Percentiles rank a stretch among this genome's conserved stretches.
Evolutionary conservation across 1,140 invertebrate genomes (phyloP).

Genomic region (Procambarus clarkii): DNA sequence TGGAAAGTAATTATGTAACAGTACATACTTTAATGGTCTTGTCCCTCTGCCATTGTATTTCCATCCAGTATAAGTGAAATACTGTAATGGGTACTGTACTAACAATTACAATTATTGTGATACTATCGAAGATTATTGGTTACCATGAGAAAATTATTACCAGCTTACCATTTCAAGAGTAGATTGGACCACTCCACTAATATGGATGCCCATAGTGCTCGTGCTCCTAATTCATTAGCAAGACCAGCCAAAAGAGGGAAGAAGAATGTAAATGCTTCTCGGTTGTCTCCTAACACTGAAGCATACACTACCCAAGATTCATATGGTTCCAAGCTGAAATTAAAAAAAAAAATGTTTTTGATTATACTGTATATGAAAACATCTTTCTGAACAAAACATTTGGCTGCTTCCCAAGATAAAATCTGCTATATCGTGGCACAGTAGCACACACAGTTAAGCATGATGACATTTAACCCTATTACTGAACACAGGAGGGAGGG

Average conservation of each 20-base stretch:
- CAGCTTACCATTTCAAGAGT: conserved; percentile 66
- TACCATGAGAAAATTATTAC: not conserved
- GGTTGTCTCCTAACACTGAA: conserved; percentile 63
- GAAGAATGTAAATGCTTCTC: conserved; percentile 67
- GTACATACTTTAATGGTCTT: too few relatives aligned
- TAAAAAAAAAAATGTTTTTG: not conserved
- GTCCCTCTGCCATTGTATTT: too few relatives aligned
- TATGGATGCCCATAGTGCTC: conserved; percentile 66
- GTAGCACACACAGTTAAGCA: too few relatives aligned
- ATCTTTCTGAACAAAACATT: too few relatives aligned
- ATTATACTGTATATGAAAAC: not conserved
- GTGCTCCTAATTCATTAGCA: conserved; percentile 64
- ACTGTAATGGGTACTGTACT: too few relatives aligned
- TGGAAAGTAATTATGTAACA: too few relatives aligned
- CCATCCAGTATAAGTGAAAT: too few relatives aligned
- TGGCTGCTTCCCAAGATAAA: too few relatives aligned
- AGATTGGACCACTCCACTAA: conserved; percentile 70
- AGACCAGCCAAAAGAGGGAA: conserved; percentile 68
- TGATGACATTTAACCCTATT: too few relatives aligned
- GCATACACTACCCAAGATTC: conserved; percentile 66
- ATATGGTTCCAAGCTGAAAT: conserved; percentile 60
- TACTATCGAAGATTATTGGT: not conserved
- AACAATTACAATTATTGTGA: too few relatives aligned
- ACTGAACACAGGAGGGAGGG: too few relatives aligned
- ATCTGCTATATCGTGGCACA: too few relatives aligned